Conservation (phyloP, 1,140 invertebrate species). For the Pristionchus pacificus region DNA sequence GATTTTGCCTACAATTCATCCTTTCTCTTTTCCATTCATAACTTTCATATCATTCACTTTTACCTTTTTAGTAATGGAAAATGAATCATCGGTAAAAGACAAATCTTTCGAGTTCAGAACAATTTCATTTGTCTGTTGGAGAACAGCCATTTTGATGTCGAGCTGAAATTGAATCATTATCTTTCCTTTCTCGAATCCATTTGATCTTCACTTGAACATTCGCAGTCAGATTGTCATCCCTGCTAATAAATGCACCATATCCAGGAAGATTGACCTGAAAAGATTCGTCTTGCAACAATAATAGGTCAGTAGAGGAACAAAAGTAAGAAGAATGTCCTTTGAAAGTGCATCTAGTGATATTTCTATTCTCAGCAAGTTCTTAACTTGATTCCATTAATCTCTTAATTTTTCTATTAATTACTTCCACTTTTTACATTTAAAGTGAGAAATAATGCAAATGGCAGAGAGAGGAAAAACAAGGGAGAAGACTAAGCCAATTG, state of each 20-base stretch:
- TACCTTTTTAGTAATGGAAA: constrained; percentile 8
- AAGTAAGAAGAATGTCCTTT: too few species aligned
- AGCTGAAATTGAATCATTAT: constrained; percentile 6
- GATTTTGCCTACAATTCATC: constrained; percentile 5
- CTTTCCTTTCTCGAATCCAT: background rate
- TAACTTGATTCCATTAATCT: too few species aligned
- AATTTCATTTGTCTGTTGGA: constrained; percentile 9
- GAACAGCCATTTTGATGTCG: constrained; percentile 11
- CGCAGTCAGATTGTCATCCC: constrained; percentile 20
- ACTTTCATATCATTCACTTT: background rate
- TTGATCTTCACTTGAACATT: constrained; percentile 15
- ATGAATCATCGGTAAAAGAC: too few species aligned
- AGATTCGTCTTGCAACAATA: too few species aligned
- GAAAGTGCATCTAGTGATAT: too few species aligned
- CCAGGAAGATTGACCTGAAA: constrained; percentile 23
- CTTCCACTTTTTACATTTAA: background rate
- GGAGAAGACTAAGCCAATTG: too few species aligned
- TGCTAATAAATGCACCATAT: constrained; percentile 6
- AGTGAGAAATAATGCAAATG: too few species aligned
- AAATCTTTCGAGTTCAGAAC: constrained; percentile 18
- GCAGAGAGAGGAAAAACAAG: too few species aligned
- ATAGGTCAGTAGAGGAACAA: too few species aligned
- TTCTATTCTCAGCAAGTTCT: too few species aligned
- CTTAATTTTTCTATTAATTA: background rate
- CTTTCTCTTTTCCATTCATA: constrained; percentile 3